A percentile compares a stretch with the other conserved stretches of the same genome.
Evolutionary conservation across 2,888 invertebrate genomes (phyloP).

Genomic region (Luperina nickerlii): DNA sequence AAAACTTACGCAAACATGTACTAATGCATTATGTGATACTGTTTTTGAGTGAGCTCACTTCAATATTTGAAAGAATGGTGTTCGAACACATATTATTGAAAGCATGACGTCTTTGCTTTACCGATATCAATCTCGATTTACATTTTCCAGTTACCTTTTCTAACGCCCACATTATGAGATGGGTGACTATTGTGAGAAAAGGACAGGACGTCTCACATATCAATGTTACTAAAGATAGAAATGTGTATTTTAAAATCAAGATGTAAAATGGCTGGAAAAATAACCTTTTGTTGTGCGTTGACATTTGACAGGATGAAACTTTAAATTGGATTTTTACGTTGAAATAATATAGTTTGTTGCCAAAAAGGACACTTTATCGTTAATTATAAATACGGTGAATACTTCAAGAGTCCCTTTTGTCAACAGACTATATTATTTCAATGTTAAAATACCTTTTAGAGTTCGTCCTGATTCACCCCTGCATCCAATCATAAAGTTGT

Average conservation of each 20-base stretch:
- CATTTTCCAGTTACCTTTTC: neutral
- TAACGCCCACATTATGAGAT: constrained; percentile 3
- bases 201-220: too few species aligned
- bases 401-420: too few species aligned
- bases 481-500: too few species aligned
- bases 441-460: too few species aligned
- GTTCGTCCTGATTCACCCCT: too few species aligned
- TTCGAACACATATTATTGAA: neutral
- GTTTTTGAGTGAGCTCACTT: neutral
- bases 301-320: neutral
- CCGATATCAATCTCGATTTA: constrained; percentile 6
- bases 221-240: neutral
- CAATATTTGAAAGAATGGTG: neutral
- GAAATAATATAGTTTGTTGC: too few species aligned
- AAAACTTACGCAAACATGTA: too few species aligned
- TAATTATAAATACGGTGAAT: too few species aligned
- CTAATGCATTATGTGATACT: neutral
- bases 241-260: neutral
- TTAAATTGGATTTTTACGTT: too few species aligned
- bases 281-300: neutral
- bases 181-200: constrained; percentile 1
- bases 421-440: too few species aligned
- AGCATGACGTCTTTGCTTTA: constrained; percentile 15
- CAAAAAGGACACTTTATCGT: too few species aligned
- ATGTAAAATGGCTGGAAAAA: neutral